Evolutionary conservation across 2,113 vertebrate genomes (phyloP).

Genomic region (Phaethornis superciliosus): DNA sequence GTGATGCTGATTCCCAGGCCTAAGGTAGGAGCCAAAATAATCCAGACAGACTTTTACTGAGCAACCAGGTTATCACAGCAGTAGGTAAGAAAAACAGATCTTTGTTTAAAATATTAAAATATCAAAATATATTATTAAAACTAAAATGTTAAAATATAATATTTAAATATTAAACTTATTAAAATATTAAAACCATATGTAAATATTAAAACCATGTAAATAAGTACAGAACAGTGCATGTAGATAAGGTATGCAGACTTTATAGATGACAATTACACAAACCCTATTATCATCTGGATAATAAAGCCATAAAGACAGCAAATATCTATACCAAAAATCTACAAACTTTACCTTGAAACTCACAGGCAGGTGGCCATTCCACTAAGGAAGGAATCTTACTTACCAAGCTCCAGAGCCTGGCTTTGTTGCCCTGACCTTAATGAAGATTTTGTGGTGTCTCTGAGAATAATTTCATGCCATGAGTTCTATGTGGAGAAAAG

Average conservation of each 20-base stretch:
- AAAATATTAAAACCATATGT: no score
- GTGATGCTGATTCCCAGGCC: neutral
- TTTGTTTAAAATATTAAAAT: neutral
- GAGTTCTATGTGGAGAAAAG: neutral
- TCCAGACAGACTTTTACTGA: neutral
- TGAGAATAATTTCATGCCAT: neutral
- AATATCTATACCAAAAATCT: neutral
- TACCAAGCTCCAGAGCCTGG: neutral
- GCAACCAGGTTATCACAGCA: neutral
- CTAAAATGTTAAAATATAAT: no score
- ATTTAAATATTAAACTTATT: no score
- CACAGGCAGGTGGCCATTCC: neutral
- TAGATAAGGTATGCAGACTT: neutral
- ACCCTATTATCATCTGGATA: neutral
- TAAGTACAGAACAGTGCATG: neutral
- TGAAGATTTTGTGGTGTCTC: neutral
- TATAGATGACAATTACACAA: neutral
- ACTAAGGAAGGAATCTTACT: neutral
- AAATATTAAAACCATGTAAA: neutral
- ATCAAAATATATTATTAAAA: no score
- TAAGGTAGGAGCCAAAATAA: neutral
- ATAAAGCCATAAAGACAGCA: neutral
- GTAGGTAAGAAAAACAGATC: neutral
- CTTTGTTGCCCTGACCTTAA: neutral
- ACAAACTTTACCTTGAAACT: neutral